A percentile compares a stretch with the other conserved stretches of the same genome.
Evolutionary conservation across 2,888 invertebrate species (phyloP).

Genomic region (Leucophenga maculata): DNA sequence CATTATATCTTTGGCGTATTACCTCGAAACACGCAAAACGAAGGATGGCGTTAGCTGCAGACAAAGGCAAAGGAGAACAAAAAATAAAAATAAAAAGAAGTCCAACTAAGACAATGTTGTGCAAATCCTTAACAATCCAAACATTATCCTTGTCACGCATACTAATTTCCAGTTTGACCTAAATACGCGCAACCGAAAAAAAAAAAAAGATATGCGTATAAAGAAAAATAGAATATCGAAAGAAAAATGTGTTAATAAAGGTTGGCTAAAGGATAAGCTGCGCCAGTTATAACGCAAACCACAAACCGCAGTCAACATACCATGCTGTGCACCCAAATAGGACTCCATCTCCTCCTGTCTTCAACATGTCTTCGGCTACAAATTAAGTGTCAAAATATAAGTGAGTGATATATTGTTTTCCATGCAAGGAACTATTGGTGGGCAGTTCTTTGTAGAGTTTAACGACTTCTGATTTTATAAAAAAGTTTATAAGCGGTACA

Average conservation of each 20-base stretch:
- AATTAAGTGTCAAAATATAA: constrained; percentile 23
- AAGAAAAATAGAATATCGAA: constrained; percentile 46
- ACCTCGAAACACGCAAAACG: constrained; percentile 30
- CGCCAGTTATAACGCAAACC: neutral
- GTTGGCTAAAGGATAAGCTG: neutral
- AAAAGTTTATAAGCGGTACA: no score
- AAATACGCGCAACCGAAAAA: constrained; percentile 42
- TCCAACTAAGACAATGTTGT: neutral
- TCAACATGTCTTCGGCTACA: neutral
- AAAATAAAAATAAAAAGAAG: neutral
- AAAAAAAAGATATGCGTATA: constrained; percentile 9
- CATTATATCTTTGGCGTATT: constrained; percentile 45
- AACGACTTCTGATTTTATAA: no score
- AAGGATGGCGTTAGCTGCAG: no score
- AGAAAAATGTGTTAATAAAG: constrained; percentile 22
- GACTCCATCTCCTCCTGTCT: neutral
- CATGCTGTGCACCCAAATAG: neutral
- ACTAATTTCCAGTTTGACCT: constrained; percentile 58
- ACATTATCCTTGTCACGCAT: constrained; percentile 40
- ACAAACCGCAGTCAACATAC: neutral
- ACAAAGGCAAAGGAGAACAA: no score
- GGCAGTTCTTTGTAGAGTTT: no score
- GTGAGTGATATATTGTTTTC: constrained; percentile 2
- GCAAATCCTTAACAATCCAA: neutral
- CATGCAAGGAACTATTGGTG: no score